Base-by-base conservation (phyloP, 2,113 vertebrate genomes). In the Excalfactoria chinensis region DNA sequence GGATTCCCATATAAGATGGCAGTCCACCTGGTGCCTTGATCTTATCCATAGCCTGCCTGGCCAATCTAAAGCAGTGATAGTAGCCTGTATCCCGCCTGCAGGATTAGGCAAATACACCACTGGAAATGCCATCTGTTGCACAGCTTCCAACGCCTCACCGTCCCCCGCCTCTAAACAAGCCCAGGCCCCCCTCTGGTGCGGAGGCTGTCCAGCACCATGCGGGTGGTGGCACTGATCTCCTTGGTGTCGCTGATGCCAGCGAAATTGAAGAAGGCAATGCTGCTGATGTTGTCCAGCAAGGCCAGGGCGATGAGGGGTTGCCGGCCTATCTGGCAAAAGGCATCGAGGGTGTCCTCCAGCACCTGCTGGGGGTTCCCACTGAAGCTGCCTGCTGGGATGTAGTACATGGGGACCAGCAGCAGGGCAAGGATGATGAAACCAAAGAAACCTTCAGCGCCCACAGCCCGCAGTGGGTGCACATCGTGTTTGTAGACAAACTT, bases 261-360 rank as follows among this genome's bases (percentile, higher is more conserved):
- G 1, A 99, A 99, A 97, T 99, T 99, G 97, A 99, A 99, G 98
- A 99, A 99, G 87, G 99, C 98, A 16, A 99, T 99, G 97, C 99
- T 99, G 90, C 98, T 97, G 6, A 98, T 98, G 97, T 99, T 99
- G 32, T 98, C 99, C 88, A 99, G 96, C 91, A 99, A 97, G 0
- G 99, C 98, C 86, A 99, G 8, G 4, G 98, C 15, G 23, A 99
- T 99, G 44, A 99, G 98, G 0, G 99, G 99, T 37, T 97, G 96
- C 71, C 89, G 89, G 60, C 98, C 98, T 8, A 99, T 96, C 96
- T 99, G 99, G 95, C 99, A 99, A 98, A 99, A 99, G 84, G 98
- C 99, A 0, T 99, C 99, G 18, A 98, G 88, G 0, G 98, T 95
- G 2, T 99, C 99, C 90, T 99, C 99, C 76, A 99, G 97, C 1